These are phyloP conservation scores for Lordiphosa collinella DNA, from an alignment of 1,140 invertebrate species.

Conservation along the genomic window DNA sequence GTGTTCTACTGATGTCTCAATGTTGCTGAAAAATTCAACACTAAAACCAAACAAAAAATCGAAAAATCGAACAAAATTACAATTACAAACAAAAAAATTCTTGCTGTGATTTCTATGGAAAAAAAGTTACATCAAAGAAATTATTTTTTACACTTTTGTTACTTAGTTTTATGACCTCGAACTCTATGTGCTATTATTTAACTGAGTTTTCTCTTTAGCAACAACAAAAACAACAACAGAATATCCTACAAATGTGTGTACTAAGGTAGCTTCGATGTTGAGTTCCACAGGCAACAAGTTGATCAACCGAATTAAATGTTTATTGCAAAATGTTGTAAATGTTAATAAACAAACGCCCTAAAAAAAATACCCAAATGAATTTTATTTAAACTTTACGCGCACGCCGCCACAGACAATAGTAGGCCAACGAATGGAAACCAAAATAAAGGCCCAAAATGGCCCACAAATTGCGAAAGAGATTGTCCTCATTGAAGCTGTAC, in stretches of 20 bases:
- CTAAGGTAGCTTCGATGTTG: too few species aligned
- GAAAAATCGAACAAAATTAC: slow-evolving; percentile 38
- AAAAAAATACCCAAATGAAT: too few species aligned
- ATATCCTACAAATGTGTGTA: slow-evolving; percentile 1
- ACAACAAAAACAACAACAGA: background rate
- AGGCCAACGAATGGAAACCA: slow-evolving; percentile 86
- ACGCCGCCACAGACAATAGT: slow-evolving; percentile 84
- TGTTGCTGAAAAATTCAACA: slow-evolving; percentile 71
- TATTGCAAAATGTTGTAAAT: slow-evolving; percentile 28
- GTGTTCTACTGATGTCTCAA: slow-evolving; percentile 46
- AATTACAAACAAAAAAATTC: slow-evolving; percentile 54
- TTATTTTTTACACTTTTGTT: slow-evolving; percentile 47
- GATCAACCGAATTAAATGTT: slow-evolving; percentile 58
- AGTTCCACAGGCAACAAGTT: slow-evolving; percentile 19
- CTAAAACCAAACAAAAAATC: slow-evolving; percentile 37
- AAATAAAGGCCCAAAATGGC: slow-evolving; percentile 85
- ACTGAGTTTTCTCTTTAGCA: background rate
- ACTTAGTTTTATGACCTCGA: slow-evolving; percentile 52
- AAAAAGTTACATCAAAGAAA: slow-evolving; percentile 33
- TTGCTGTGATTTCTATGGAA: slow-evolving; percentile 73
- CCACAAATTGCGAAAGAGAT: slow-evolving; percentile 84
- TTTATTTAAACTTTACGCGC: slow-evolving; percentile 81
- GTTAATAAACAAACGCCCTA: slow-evolving; percentile 10
- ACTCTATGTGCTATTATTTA: slow-evolving; percentile 9
- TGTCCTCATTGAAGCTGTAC: slow-evolving; percentile 85